Conservation (phyloP, 1,140 invertebrate genomes). For the Zaprionus tsacasi region DNA sequence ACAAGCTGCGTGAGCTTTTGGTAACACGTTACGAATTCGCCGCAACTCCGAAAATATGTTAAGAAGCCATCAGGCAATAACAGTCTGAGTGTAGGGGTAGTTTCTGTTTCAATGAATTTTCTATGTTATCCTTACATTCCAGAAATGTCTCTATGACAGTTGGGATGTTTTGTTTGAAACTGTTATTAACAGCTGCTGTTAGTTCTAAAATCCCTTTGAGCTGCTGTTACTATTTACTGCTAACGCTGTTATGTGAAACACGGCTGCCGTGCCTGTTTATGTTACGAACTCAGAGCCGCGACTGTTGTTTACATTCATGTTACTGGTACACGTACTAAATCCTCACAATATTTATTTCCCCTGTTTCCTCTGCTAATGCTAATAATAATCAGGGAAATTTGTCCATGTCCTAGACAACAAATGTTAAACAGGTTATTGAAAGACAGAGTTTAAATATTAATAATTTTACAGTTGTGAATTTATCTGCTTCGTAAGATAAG, state of each 20-base stretch:
- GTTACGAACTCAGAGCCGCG: too few relatives aligned
- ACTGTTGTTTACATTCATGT: neutral
- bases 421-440: neutral
- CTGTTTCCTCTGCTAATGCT: neutral
- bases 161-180: too few relatives aligned
- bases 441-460: neutral
- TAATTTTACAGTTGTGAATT: neutral
- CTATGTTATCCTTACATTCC: neutral
- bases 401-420: neutral
- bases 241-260: neutral
- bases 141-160: neutral
- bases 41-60: slow-evolving; percentile 60
- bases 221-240: neutral
- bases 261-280: too few relatives aligned
- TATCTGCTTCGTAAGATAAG: too few relatives aligned
- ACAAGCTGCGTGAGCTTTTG: slow-evolving; percentile 25
- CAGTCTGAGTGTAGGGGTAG: neutral
- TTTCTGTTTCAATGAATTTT: neutral
- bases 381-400: neutral
- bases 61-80: neutral
- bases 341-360: neutral
- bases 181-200: too few relatives aligned
- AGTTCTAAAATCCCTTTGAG: neutral
- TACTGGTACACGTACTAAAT: neutral
- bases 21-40: slow-evolving; percentile 43